Evolutionary conservation across 2,888 invertebrate genomes (phyloP).

Genomic region (Temnothorax rugatulus): DNA sequence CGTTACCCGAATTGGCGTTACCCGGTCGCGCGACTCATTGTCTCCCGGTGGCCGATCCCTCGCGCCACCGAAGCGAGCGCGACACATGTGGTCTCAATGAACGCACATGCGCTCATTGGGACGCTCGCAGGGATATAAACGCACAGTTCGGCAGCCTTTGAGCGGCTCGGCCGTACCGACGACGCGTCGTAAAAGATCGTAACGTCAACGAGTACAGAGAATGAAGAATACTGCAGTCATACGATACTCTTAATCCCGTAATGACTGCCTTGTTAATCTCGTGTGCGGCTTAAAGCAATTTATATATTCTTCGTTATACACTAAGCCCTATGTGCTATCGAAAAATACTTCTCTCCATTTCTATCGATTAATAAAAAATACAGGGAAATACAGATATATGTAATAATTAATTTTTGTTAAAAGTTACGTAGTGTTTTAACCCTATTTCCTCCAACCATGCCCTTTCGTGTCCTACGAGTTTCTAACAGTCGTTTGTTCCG

Average conservation of each 20-base stretch:
- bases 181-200: conserved; percentile 45
- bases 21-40: conserved; percentile 48
- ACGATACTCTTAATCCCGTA: conserved; percentile 45
- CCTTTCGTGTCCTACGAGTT: no score
- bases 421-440: background rate
- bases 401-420: background rate
- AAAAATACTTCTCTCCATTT: background rate
- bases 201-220: conserved; percentile 36
- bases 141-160: conserved; percentile 49
- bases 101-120: conserved; percentile 37
- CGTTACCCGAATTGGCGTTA: conserved; percentile 55
- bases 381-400: background rate
- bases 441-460: no score
- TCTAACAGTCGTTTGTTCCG: no score
- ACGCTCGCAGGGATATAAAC: conserved; percentile 32
- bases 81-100: conserved; percentile 58
- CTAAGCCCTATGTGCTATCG: background rate
- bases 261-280: conserved; percentile 34
- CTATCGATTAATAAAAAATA: background rate
- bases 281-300: conserved; percentile 7
- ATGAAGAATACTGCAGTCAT: conserved; percentile 36
- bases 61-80: conserved; percentile 32
- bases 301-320: background rate
- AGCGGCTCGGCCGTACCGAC: conserved; percentile 20
- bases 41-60: conserved; percentile 34